Conservation (phyloP, 2,797 vertebrate species). For the Hozukius guyotensis region DNA sequence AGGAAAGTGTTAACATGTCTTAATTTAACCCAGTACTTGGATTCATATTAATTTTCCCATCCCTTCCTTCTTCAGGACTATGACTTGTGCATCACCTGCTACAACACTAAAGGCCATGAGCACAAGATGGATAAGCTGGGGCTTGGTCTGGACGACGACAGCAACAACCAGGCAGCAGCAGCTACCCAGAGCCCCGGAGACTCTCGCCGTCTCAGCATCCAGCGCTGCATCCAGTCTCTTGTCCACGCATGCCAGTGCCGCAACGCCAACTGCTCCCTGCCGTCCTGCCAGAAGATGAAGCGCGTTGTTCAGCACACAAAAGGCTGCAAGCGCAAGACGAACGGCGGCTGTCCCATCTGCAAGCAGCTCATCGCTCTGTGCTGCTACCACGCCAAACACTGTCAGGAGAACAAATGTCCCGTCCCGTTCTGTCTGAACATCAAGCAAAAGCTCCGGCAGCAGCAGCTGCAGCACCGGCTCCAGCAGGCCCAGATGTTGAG, state of each 20-base stretch:
- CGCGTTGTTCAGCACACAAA: slow-evolving; percentile 98
- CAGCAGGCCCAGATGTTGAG: slow-evolving; percentile 98
- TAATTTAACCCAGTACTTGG: not conserved
- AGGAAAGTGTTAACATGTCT: not conserved
- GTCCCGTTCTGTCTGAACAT: slow-evolving; percentile 99
- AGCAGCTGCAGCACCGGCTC: slow-evolving; percentile 95
- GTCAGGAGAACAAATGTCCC: slow-evolving; percentile 98
- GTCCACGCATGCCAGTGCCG: slow-evolving; percentile 98
- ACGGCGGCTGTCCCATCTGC: slow-evolving; percentile 97
- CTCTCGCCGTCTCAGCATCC: slow-evolving; percentile 96
- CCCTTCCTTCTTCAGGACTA: slow-evolving; percentile 86
- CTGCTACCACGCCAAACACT: slow-evolving; percentile 99
- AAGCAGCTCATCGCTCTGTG: slow-evolving; percentile 98
- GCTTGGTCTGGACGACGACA: slow-evolving; percentile 95
- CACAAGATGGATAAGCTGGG: slow-evolving; percentile 99
- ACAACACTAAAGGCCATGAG: slow-evolving; percentile 96
- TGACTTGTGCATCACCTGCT: slow-evolving; percentile 97
- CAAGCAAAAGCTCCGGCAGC: slow-evolving; percentile 98
- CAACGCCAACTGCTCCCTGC: slow-evolving; percentile 97
- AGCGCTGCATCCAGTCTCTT: slow-evolving; percentile 97
- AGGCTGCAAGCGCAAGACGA: slow-evolving; percentile 97
- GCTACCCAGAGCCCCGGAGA: slow-evolving; percentile 95
- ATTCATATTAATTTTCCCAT: not conserved
- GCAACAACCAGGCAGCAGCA: slow-evolving; percentile 90
- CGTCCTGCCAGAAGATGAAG: slow-evolving; percentile 99